phyloP scores from a whole-genome alignment of 2,113 vertebrate species.

The Pelecanus crispus region DNA sequence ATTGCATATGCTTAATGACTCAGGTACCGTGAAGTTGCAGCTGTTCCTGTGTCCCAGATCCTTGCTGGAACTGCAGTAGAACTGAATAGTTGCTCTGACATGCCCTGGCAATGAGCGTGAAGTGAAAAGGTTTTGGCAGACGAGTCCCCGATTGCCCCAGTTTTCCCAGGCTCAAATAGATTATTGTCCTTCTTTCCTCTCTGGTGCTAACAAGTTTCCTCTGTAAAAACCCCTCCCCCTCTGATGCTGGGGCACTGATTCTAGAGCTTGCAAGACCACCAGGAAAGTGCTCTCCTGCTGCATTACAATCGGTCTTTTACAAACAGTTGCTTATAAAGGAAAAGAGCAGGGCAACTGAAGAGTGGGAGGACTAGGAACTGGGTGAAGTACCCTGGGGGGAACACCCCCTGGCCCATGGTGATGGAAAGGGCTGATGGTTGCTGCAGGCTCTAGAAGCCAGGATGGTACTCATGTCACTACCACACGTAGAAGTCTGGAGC shows the following conservation, averaged over 20 bases:
- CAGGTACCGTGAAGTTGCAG: neutral
- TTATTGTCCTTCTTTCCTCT: conserved; percentile 44
- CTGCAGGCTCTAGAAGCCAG: neutral
- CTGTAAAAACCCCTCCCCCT: neutral
- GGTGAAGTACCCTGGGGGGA: neutral
- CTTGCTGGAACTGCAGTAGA: neutral
- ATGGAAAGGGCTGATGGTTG: neutral
- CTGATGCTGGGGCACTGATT: neutral
- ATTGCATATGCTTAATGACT: neutral
- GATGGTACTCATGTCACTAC: neutral
- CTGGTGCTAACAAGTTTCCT: conserved; percentile 5
- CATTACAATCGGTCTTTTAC: neutral
- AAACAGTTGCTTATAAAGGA: neutral
- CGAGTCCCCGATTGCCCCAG: neutral
- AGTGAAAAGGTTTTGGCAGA: conserved; percentile 44
- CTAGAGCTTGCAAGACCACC: neutral
- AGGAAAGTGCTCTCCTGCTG: neutral
- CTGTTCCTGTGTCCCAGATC: neutral
- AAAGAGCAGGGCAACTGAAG: neutral
- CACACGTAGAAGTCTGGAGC: neutral
- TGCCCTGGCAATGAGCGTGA: neutral
- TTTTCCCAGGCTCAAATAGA: conserved; percentile 43
- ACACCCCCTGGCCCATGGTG: neutral
- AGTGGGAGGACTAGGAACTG: neutral
- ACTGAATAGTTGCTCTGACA: neutral